Evolutionary conservation across 2,797 vertebrate species (phyloP), one percentile per base, ranked within the genome.

Genomic region (Arremon aurantiirostris): DNA sequence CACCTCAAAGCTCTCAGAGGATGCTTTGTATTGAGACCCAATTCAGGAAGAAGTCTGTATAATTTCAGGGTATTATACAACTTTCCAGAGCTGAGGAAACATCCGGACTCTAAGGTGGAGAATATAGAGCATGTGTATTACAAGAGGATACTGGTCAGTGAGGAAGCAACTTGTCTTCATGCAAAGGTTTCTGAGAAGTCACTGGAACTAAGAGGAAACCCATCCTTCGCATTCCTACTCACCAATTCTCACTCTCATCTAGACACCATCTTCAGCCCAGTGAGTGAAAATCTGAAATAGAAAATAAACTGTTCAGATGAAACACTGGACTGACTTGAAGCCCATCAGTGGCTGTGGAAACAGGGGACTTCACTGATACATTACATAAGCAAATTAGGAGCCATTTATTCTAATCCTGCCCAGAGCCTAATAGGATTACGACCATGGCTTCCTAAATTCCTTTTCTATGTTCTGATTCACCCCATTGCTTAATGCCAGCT

Each of bases 401-500:
- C 32, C 72, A 89, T 92, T 95, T 92, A 86, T 71, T 71, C 84
- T 94, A 94, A 94, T 92, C 79, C 60, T 66, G 56, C 30, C 76
- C 81, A 82, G 32, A 93, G 66, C 35, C 78, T 94, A 94, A 95
- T 66, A 91, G 50, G 86, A 94, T 95, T 94, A 92, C 0, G 1
- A 83, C n/a, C 32, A 80, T 2, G 0, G 81, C 50, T 93, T 91
- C 83, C 72, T 85, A 75, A 94, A 89, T 92, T 92, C 82, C 57
- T 89, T 92, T 94, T 82, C 78, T 77, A 8, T 77, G 72, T 82
- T 90, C 69, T 77, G 52, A 63, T 88, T 94, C 94, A 88, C 86
- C 49, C 73, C 28, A 30, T 89, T 95, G 60, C 77, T 96, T 79
- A 94, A 94, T 0, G 0, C 19, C 73, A 57, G 65, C 61, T 91